Base-by-base conservation (phyloP, 1,140 invertebrate species). In the Formica exsecta region DNA sequence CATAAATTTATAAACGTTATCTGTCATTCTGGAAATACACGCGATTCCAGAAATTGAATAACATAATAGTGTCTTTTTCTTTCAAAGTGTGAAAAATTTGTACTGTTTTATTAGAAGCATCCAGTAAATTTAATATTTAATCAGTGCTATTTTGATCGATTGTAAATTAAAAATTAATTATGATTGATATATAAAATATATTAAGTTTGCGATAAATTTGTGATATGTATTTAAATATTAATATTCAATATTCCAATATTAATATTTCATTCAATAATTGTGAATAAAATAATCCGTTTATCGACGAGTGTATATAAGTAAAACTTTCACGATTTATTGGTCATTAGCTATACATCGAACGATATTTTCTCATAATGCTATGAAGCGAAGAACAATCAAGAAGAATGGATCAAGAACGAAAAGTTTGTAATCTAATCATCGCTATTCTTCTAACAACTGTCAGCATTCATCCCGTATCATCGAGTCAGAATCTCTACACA, bases 381-480 rank as follows among this genome's bases (percentile, higher is more conserved):
- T 65, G 44, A 77, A 76, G 41, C 16, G 32, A 64, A 32, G 16
- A 65, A 64, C 36, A 44, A 77, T 57, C 19, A 25, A 9, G 11
- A 77, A 22, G 38, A 76, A 76, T 75, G 71, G 32, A 65, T 19
- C 71, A 77, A 54, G 48, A 13, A 75, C 57, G 32, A 38, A 7
- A 76, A 51, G 3, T 19, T 25, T 44, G 7, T 54, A 77, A 59
- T 13, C 0, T 77, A 29, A 41, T 70, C 38, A 41, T 65, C 1
- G 22, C 51, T 25, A 29, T 85, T 41, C 19, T 85, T 29, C 44
- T 77, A 22, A 54, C 59, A 41, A 16, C 57, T 13, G 22, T 9
- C 6, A 64, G 44, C n/a, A 51, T 51, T 0, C 38, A 68, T 13
- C 0, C 2, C 3, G 51, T 44, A 29, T 54, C 61, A 8, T 48